Conservation (phyloP, 2,888 invertebrate genomes). For the Drosophila seclusa region DNA sequence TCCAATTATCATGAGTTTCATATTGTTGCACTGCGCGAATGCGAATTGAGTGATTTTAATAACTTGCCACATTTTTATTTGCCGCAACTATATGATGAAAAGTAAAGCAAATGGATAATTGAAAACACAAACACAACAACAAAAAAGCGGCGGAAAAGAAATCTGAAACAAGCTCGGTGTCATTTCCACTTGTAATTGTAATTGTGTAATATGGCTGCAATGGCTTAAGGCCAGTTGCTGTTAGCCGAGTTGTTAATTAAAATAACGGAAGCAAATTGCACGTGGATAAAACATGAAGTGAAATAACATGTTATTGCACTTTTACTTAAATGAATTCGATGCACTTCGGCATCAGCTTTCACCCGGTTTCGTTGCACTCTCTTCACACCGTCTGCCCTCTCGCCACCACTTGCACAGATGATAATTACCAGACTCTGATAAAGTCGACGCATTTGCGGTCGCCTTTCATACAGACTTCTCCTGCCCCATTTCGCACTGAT, state of each 20-base stretch:
- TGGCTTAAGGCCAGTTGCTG: constrained; percentile 70
- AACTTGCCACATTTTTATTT: constrained; percentile 44
- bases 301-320: constrained; percentile 78
- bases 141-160: not conserved
- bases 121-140: not conserved
- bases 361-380: not conserved
- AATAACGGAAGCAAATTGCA: constrained; percentile 17
- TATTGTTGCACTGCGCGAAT: not conserved
- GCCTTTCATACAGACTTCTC: constrained; percentile 26
- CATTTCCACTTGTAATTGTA: constrained; percentile 67
- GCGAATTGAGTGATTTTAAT: constrained; percentile 51
- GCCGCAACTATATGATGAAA: constrained; percentile 52
- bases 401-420: constrained; percentile 21
- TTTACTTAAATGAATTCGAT: constrained; percentile 64
- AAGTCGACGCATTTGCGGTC: constrained; percentile 68
- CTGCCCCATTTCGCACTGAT: constrained; percentile 25
- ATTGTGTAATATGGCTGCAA: constrained; percentile 71
- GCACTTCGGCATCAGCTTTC: constrained; percentile 27
- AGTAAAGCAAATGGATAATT: constrained; percentile 42
- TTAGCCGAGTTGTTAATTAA: constrained; percentile 39
- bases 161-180: constrained; percentile 15
- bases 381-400: not conserved
- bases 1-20: constrained; percentile 13
- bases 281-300: constrained; percentile 48
- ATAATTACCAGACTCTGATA: constrained; percentile 63